These are phyloP conservation scores for Penaeus vannamei DNA, from an alignment of 1,140 invertebrate genomes.

Conservation along the genomic window DNA sequence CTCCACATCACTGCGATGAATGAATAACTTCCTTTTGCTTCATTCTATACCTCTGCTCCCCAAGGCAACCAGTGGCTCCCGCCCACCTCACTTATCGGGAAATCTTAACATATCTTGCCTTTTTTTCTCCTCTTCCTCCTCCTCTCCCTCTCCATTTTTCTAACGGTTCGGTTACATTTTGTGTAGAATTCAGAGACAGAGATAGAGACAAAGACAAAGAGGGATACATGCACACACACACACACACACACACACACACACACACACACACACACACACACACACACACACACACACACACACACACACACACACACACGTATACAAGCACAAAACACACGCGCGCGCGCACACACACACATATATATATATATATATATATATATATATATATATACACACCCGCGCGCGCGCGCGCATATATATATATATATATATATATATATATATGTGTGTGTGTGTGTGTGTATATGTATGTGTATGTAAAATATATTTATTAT, in stretches of 20 bases:
- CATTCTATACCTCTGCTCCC: too few species aligned
- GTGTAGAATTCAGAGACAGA: too few species aligned
- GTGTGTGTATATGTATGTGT: conserved; percentile 12
- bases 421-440: conserved; percentile 16
- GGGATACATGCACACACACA: background rate
- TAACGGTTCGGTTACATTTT: background rate
- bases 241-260: conserved; percentile 19
- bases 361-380: conserved; percentile 8
- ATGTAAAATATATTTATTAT: conserved; percentile 8
- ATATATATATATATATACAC: background rate
- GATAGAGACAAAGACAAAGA: too few species aligned
- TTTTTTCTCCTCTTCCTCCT: background rate
- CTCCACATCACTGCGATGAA: too few species aligned
- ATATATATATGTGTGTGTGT: conserved; percentile 12
- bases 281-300: conserved; percentile 19
- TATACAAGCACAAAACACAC: background rate
- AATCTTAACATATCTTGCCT: background rate
- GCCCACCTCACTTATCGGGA: too few species aligned
- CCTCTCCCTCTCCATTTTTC: background rate
- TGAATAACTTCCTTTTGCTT: too few species aligned
- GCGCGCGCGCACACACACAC: background rate
- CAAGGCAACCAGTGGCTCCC: too few species aligned
- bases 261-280: conserved; percentile 19
- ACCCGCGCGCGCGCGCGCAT: background rate
- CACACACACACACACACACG: background rate